Conservation (phyloP, 2,797 vertebrate species). For the Chanos chanos region DNA sequence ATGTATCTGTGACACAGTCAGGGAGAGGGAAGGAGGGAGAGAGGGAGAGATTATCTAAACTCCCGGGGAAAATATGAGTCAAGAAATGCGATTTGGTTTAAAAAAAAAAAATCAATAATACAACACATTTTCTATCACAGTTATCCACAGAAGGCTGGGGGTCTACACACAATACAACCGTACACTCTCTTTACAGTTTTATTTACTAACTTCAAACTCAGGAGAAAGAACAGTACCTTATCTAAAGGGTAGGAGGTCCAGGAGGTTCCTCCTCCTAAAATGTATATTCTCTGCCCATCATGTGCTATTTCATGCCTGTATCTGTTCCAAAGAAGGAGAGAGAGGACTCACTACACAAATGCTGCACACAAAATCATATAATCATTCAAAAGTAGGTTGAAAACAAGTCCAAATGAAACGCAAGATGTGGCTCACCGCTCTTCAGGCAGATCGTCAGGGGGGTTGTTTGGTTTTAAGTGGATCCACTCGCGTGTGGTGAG, state of each 20-base stretch:
- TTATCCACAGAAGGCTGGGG: too few relatives aligned
- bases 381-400: neutral
- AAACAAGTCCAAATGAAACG: neutral
- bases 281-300: conserved; percentile 92
- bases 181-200: too few relatives aligned
- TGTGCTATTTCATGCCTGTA: conserved; percentile 98
- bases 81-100: too few relatives aligned
- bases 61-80: neutral
- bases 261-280: conserved; percentile 95
- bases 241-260: conserved; percentile 97
- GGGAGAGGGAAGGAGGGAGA: conserved; percentile 21
- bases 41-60: too few relatives aligned
- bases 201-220: too few relatives aligned
- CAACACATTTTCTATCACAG: too few relatives aligned
- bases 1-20: conserved; percentile 85
- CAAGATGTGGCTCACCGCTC: conserved; percentile 76
- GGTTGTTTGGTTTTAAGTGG: conserved; percentile 93
- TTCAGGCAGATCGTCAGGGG: conserved; percentile 90
- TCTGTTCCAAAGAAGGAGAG: conserved; percentile 59
- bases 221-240: too few relatives aligned
- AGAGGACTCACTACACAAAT: neutral
- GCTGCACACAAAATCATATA: neutral
- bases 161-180: too few relatives aligned
- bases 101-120: neutral
- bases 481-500: conserved; percentile 94